Conservation (phyloP, 2,888 invertebrate genomes). For the Nemoura dubitans region DNA sequence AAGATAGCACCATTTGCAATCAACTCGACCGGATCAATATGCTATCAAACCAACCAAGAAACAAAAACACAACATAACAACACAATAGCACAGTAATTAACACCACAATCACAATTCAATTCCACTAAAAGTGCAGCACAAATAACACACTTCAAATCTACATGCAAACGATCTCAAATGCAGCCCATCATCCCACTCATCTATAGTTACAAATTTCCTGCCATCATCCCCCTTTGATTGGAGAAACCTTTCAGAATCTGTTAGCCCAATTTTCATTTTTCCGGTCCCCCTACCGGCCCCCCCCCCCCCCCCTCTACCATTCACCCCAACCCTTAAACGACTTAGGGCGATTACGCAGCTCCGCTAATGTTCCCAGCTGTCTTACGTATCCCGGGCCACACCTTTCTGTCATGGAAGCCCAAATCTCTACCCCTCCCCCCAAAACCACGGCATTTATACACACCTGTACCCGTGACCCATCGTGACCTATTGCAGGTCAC, state of each 20-base stretch:
- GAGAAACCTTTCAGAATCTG: neutral
- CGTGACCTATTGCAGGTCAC: neutral
- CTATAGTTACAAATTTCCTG: no score
- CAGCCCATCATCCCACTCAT: no score
- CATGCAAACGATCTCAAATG: no score
- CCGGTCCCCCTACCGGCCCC: neutral
- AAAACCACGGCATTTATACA: neutral
- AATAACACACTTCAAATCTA: no score
- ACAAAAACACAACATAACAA: no score
- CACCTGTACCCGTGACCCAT: neutral
- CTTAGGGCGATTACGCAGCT: neutral
- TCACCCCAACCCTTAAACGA: neutral
- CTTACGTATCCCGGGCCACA: neutral
- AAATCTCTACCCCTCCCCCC: neutral
- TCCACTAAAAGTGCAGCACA: no score
- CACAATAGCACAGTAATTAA: no score
- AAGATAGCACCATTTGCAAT: neutral
- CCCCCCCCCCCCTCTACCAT: neutral
- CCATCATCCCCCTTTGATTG: neutral
- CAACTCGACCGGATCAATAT: no score
- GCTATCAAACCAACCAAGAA: no score
- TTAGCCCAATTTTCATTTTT: conserved; percentile 9
- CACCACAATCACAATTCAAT: no score
- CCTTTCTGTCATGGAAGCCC: neutral
- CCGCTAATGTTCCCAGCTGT: neutral